Evolutionary conservation across 2,797 vertebrate species (phyloP).

Genomic region (Phalloptychus januarius): DNA sequence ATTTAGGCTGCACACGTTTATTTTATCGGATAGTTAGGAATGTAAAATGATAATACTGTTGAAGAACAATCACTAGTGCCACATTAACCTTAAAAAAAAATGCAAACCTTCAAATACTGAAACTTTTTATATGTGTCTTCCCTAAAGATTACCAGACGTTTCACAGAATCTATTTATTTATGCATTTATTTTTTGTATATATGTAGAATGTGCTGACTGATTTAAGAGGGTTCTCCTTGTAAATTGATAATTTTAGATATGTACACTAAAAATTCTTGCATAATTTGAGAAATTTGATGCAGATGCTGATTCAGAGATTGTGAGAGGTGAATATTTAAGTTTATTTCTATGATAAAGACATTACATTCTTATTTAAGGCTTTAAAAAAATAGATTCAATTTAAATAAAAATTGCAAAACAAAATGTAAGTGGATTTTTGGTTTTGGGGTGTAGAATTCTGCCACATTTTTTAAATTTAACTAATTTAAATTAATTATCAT

Average conservation of each 20-base stretch:
- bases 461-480: neutral
- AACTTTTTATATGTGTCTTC: neutral
- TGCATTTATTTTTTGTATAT: too few relatives aligned
- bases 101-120: neutral
- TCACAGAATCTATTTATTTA: too few relatives aligned
- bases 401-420: neutral
- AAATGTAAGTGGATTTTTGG: neutral
- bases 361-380: neutral
- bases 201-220: neutral
- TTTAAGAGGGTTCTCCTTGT: neutral
- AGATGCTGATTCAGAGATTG: neutral
- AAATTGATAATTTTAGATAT: neutral
- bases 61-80: too few relatives aligned
- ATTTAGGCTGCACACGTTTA: too few relatives aligned
- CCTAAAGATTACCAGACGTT: neutral
- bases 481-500: neutral
- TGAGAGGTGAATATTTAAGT: neutral
- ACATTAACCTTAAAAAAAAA: neutral
- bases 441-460: neutral
- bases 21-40: neutral
- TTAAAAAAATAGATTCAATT: neutral
- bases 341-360: neutral
- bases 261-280: neutral
- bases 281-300: neutral
- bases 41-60: neutral